A percentile compares a stretch with the other conserved stretches of the same genome.
These are phyloP conservation scores for Piprites chloris DNA, from an alignment of 2,113 vertebrate genomes.

Conservation along the genomic window DNA sequence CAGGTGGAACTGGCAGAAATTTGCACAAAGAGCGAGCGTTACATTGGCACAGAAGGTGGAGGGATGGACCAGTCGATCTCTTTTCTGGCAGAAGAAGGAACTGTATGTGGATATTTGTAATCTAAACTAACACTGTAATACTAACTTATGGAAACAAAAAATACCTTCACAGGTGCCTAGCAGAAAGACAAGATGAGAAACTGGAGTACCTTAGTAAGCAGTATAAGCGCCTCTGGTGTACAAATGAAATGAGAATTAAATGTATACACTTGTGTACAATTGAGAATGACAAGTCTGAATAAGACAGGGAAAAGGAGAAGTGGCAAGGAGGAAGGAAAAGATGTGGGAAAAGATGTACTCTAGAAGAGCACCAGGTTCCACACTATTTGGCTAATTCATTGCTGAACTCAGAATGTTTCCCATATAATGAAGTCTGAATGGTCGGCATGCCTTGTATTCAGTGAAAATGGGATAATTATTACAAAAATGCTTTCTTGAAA, in stretches of 20 bases:
- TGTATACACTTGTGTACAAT: neutral
- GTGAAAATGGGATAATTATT: conserved; percentile 48
- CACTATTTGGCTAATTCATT: neutral
- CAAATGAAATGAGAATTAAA: neutral
- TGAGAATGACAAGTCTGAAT: neutral
- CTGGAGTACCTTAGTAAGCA: neutral
- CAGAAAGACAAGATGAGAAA: neutral
- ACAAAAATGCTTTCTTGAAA: conserved; percentile 53
- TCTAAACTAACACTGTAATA: neutral
- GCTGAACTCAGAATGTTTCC: neutral
- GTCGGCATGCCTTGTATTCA: conserved; percentile 43
- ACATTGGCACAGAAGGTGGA: conserved; percentile 96
- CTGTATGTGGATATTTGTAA: conserved; percentile 74
- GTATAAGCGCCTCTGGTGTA: neutral
- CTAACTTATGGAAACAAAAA: neutral
- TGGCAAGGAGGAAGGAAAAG: neutral
- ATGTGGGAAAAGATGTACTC: neutral
- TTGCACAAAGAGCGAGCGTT: conserved; percentile 88
- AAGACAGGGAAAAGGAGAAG: neutral
- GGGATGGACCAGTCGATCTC: conserved; percentile 99
- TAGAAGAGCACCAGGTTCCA: neutral
- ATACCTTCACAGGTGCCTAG: neutral
- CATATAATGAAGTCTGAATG: conserved; percentile 45
- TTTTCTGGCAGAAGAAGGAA: conserved; percentile 93
- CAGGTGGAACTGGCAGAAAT: conserved; percentile 91